These are phyloP conservation scores for Pontoporia blainvillei DNA, from an alignment of 2,113 vertebrate genomes.

Conservation along the genomic window DNA sequence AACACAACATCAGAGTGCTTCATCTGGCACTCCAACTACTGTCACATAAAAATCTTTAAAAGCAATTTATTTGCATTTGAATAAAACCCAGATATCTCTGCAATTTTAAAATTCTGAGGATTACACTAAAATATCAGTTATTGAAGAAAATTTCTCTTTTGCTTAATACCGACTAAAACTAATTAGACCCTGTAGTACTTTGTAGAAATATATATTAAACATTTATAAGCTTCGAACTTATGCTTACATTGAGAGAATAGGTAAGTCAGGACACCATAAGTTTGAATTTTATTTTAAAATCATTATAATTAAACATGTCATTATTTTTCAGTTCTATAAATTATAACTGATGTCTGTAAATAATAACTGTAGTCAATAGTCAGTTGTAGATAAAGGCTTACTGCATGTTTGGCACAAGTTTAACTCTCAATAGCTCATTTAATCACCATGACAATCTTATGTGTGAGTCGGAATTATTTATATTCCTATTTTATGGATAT, in stretches of 20 bases:
- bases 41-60: neutral
- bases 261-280: neutral
- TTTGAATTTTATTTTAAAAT: conserved; percentile 13
- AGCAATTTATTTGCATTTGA: neutral
- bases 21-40: neutral
- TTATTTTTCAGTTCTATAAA: neutral
- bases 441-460: neutral
- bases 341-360: neutral
- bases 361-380: neutral
- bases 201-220: neutral
- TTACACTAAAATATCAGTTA: neutral
- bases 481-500: neutral
- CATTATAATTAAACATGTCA: neutral
- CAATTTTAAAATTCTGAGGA: neutral
- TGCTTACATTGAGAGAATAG: neutral
- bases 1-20: neutral
- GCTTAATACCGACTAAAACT: neutral
- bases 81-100: conserved; percentile 9
- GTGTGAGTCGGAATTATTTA: neutral
- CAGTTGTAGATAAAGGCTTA: neutral
- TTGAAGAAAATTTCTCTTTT: neutral
- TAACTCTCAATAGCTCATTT: neutral
- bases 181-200: neutral
- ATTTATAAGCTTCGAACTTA: conserved; percentile 1
- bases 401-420: neutral